Percentiles rank a stretch among this genome's conserved stretches.
These are phyloP conservation scores for Oceanites oceanicus DNA, from an alignment of 2,113 vertebrate species.

Conservation along the genomic window DNA sequence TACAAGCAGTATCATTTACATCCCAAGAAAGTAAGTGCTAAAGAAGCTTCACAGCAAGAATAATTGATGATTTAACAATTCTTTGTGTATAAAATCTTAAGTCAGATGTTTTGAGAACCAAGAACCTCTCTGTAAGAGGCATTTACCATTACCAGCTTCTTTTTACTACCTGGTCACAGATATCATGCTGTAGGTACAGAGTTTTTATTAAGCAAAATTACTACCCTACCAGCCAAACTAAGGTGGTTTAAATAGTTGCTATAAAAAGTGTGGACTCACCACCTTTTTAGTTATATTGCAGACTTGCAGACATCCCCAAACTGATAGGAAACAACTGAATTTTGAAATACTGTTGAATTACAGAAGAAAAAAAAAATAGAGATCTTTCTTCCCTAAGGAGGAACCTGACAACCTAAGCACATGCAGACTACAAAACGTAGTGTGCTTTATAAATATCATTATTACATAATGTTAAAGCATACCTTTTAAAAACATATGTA, in stretches of 20 bases:
- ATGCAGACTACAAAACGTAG: neutral
- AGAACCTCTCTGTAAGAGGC: neutral
- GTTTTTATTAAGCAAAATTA: constrained; percentile 8
- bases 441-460: neutral
- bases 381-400: neutral
- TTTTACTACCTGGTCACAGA: neutral
- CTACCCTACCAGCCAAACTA: neutral
- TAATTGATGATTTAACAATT: neutral
- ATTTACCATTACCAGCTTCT: neutral
- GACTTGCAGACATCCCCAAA: neutral
- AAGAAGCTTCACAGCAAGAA: neutral
- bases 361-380: neutral
- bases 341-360: neutral
- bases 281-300: neutral
- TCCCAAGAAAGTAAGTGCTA: neutral
- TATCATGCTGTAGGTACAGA: neutral
- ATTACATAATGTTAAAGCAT: neutral
- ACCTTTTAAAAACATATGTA: neutral
- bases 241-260: neutral
- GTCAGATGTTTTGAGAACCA: neutral
- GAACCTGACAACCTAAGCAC: neutral
- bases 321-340: neutral
- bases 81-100: neutral
- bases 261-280: neutral
- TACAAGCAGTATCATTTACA: neutral